Evolutionary conservation across 2,888 invertebrate genomes (phyloP).

Genomic region (Seira ritae): DNA sequence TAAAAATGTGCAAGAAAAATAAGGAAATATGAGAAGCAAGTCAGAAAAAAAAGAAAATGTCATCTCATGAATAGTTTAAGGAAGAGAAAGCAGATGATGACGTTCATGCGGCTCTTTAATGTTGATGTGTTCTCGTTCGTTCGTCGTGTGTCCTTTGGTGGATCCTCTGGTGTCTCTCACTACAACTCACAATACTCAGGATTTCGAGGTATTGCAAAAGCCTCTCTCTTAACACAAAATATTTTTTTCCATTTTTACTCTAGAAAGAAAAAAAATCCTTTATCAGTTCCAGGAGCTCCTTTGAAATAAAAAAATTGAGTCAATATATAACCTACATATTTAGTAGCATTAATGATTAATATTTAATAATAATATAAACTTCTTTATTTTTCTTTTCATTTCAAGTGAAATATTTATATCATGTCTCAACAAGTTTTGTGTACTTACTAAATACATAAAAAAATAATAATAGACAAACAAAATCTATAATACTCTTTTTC

Average conservation of each 20-base stretch:
- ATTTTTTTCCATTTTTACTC: constrained; percentile 26
- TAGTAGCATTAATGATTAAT: not conserved
- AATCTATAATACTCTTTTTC: not conserved
- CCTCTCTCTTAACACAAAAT: constrained; percentile 69
- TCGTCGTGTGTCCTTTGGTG: constrained; percentile 70
- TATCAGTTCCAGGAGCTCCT: no score
- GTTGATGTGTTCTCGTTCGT: constrained; percentile 44
- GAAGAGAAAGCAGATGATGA: constrained; percentile 37
- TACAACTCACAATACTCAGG: constrained; percentile 68
- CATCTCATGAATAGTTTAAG: not conserved
- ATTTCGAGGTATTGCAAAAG: constrained; percentile 72
- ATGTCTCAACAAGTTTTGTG: constrained; percentile 11
- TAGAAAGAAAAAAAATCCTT: constrained; percentile 4
- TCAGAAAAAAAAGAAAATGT: not conserved
- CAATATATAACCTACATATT: not conserved
- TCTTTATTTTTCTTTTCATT: not conserved
- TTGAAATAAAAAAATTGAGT: not conserved
- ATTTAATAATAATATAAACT: not conserved
- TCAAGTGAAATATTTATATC: not conserved
- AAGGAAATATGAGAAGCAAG: no score
- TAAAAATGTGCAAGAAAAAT: no score
- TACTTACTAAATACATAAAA: not conserved
- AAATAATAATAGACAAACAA: not conserved
- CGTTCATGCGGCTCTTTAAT: constrained; percentile 65
- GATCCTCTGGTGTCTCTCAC: constrained; percentile 61